Base-by-base conservation (phyloP, 2,888 invertebrate genomes). In the Idaea biselata region DNA sequence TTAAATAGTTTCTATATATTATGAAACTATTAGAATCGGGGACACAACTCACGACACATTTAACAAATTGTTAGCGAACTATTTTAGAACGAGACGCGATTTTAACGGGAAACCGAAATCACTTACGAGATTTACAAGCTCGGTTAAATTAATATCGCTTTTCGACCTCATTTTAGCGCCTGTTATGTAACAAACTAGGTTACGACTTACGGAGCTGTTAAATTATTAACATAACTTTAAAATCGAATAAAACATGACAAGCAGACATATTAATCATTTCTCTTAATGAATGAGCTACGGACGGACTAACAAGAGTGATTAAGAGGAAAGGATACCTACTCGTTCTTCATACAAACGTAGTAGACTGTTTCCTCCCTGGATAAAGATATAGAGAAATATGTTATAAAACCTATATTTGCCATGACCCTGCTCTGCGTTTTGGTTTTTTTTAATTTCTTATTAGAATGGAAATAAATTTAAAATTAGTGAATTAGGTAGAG, bases 21-120 rank as follows among this genome's bases (percentile, higher is more conserved):
- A 56, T 18, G 56, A 18, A 56, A 56, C 55, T 18, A 18, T 56
- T 56, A 18, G 16, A 17, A 56, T 56, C 18, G 56, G 56, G 56
- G 56, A 18, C 56, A 56, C 18, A 55, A 56, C 18, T 56, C 56
- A 16, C 56, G 56, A 56, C 56, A 18, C 56, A 18, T 18, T 56
- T 56, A 56, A 56, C 56, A 56, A 56, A 56, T 56, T 56, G 56
- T 56, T 18, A 18, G 18, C 18, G 14, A 6, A 56, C 56, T 56
- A 56, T 56, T 56, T 56, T 56, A 56, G 56, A 18, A 2, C 7
- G 18, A 18, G 56, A 56, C 56, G 56, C 16, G 18, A 56, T 17
- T 56, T 56, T 56, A 56, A 56, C 56, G 14, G 17, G 18, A 56
- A 56, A 18, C 18, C 18, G 56, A 18, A 18, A 56, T 56, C 18